Conservation (phyloP, 2,797 vertebrate genomes). For the Astyanax mexicanus region DNA sequence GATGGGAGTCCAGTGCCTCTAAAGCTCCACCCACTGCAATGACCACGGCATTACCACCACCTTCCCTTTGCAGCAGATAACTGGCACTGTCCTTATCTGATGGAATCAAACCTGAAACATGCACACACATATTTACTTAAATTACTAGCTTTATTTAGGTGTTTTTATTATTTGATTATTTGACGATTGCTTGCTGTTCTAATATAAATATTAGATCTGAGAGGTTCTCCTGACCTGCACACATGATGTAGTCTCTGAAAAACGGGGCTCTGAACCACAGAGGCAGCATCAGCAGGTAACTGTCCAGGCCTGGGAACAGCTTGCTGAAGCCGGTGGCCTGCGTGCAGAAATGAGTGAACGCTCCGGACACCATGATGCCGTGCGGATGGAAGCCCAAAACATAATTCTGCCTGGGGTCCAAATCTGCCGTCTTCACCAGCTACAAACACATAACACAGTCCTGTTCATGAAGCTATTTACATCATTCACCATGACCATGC, state of each 20-base stretch:
- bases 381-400: constrained; percentile 93
- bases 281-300: constrained; percentile 87
- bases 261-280: constrained; percentile 91
- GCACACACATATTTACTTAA: too few relatives aligned
- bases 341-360: constrained; percentile 90
- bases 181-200: not conserved
- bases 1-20: constrained; percentile 89
- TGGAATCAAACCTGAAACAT: constrained; percentile 84
- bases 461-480: not conserved
- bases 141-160: too few relatives aligned
- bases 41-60: constrained; percentile 80
- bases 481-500: too few relatives aligned
- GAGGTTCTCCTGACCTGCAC: constrained; percentile 75
- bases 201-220: not conserved
- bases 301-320: constrained; percentile 85
- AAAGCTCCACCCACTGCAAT: constrained; percentile 88
- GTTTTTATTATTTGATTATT: too few relatives aligned
- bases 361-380: constrained; percentile 86
- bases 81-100: constrained; percentile 86
- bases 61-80: constrained; percentile 72
- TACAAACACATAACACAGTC: constrained; percentile 55
- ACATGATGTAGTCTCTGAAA: constrained; percentile 92
- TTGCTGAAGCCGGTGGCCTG: constrained; percentile 81
- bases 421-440: constrained; percentile 90
- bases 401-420: constrained; percentile 90